Evolutionary conservation across 2,797 vertebrate species (phyloP).

Genomic region (Sebastes itinus): DNA sequence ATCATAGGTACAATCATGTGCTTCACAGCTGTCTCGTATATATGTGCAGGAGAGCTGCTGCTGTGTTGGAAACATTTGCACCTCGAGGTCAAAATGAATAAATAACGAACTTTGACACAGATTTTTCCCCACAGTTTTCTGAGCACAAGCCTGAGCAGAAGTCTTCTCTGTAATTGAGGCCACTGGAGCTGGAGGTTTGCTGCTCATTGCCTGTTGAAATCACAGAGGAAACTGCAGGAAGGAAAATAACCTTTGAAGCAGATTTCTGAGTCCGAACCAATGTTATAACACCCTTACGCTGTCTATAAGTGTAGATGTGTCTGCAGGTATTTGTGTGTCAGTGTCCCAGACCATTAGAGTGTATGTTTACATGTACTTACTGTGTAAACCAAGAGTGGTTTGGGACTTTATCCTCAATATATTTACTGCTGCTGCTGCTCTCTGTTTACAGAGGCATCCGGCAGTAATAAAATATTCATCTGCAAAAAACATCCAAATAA

Average conservation of each 20-base stretch:
- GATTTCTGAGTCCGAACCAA: conserved; percentile 21
- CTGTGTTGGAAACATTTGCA: conserved; percentile 27
- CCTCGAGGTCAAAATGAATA: conserved; percentile 59
- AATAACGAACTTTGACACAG: conserved; percentile 45
- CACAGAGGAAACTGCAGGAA: not conserved
- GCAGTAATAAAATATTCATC: conserved; percentile 82
- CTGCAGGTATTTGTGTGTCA: conserved; percentile 18
- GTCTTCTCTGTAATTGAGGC: conserved; percentile 24
- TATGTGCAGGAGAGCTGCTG: not conserved
- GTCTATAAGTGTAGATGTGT: not conserved
- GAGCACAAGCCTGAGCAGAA: conserved; percentile 4
- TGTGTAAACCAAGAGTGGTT: conserved; percentile 45
- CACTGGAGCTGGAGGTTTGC: conserved; percentile 13
- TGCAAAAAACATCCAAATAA: conserved; percentile 68
- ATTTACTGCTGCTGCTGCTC: conserved; percentile 67
- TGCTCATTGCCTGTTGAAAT: conserved; percentile 15
- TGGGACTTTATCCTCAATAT: conserved; percentile 52
- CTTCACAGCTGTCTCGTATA: conserved; percentile 8
- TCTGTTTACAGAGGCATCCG: conserved; percentile 80
- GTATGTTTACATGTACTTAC: conserved; percentile 49
- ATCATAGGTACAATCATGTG: not conserved
- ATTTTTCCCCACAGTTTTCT: conserved; percentile 21
- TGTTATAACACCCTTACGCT: not conserved
- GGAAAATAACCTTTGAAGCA: conserved; percentile 27
- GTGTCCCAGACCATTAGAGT: conserved; percentile 11